Evolutionary conservation across 92 coral and sea anemone genomes (phyloP), one percentile per base, ranked within the genome.

Genomic region (Parazoanthus swiftii): DNA sequence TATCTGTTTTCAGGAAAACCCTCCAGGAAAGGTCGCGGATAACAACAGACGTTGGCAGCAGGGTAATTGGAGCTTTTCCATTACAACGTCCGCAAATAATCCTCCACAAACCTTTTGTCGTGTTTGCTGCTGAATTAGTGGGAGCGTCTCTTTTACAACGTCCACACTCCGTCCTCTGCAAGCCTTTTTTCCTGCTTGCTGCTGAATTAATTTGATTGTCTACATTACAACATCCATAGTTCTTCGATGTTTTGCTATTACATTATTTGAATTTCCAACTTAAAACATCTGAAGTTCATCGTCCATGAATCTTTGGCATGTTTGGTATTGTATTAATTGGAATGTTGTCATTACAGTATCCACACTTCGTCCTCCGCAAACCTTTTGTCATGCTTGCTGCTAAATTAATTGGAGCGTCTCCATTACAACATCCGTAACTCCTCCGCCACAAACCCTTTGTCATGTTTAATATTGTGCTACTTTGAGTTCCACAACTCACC

Each of bases 21-120:
- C 84, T 14, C 70, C 86, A 23, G 70, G 39, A 70, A 63, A 76
- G 74, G 77, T 21, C 21, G 59, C 33, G 70, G 85, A 50, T 79
- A 79, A 72, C 21, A 18, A 14, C 18, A 38, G 43, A 84, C 66
- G 79, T 14, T 82, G 86, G 87, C 87, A 72, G 25, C 87, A 84
- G 75, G 87, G 87, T 84, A 71, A 84, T 9, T 37, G 50, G 2
- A 75, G 25, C n/a, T n/a, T 75, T 80, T 65, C 42, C 15, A 42
- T 16, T 2, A 1, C 79, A 50, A 0, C 21, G 8, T 11, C 59
- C 59, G 14, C 20, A 54, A 54, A 2, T 11, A 3, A 11, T 54
- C 59, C 3, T 13, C 51, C 51, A 46, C 51, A 46, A 46, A 2
- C 51, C 51, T 5, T 46, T 46, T 46, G 51, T 46, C 51, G 33